Evolutionary conservation across 2,888 invertebrate species (phyloP).

Genomic region (Malthinus flaveolus): DNA sequence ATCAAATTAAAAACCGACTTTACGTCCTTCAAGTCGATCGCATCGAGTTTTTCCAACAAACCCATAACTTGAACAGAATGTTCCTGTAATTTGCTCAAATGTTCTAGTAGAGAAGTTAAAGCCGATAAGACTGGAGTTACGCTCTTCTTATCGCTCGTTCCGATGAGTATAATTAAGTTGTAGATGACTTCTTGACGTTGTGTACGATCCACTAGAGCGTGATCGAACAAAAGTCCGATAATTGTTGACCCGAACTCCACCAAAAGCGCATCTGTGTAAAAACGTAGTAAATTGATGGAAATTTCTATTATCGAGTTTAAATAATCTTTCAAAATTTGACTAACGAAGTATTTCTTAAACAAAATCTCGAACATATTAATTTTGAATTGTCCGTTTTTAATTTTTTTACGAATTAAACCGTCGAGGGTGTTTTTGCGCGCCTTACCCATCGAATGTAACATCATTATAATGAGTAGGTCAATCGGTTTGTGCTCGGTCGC

Average conservation of each 20-base stretch:
- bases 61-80: slow-evolving; percentile 65
- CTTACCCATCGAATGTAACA: slow-evolving; percentile 64
- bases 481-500: slow-evolving; percentile 65
- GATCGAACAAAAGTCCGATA: slow-evolving; percentile 58
- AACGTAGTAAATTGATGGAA: slow-evolving; percentile 59
- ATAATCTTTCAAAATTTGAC: slow-evolving; percentile 57
- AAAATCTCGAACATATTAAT: slow-evolving; percentile 60
- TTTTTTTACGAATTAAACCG: slow-evolving; percentile 64
- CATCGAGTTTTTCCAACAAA: slow-evolving; percentile 75
- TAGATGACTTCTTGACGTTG: slow-evolving; percentile 46
- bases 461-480: slow-evolving; percentile 68
- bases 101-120: slow-evolving; percentile 39
- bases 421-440: slow-evolving; percentile 66
- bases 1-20: slow-evolving; percentile 78
- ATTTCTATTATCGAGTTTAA: slow-evolving; percentile 61
- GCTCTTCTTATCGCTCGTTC: slow-evolving; percentile 41
- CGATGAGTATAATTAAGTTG: slow-evolving; percentile 43
- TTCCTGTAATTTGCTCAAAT: slow-evolving; percentile 58
- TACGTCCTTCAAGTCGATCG: slow-evolving; percentile 72
- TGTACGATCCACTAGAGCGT: slow-evolving; percentile 39
- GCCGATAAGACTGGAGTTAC: slow-evolving; percentile 41
- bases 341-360: slow-evolving; percentile 59
- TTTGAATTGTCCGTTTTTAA: slow-evolving; percentile 64
- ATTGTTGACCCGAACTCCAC: slow-evolving; percentile 63
- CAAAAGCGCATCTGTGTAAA: slow-evolving; percentile 56